Base-by-base conservation (phyloP, 2,797 vertebrate species). In the Leuciscus waleckii region DNA sequence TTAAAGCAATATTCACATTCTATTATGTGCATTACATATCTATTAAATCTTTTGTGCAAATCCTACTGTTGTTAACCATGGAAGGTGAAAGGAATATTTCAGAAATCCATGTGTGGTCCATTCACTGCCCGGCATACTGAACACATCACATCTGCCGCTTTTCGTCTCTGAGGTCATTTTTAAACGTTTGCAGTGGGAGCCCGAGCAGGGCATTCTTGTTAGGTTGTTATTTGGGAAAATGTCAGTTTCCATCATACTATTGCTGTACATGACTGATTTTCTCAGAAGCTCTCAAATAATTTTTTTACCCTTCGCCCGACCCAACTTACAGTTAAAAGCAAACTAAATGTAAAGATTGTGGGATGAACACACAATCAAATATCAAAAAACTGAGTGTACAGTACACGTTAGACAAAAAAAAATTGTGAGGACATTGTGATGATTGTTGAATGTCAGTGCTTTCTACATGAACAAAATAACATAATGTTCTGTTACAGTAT, bases 191-290 rank as follows among this genome's bases (percentile, higher is more conserved):
- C 19, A 23, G 71, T 13, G 29, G 71, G 26, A 74, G 71, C 4
- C 46, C 3, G 26, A 51, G 9, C 43, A 21, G 7, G 26, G 71
- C 26, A 32, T 10, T 26, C 41, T 8, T 74, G 29, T 75, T 54
- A 23, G 49, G 73, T 54, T 76, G 19, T 56, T 56, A 76, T 76
- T 76, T 56, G 32, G 35, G 19, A 56, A 76, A 37, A 76, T 56
- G 13, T 76, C 49, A 37, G 49, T 54, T 75, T 35, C 19, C 19
- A 7, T 49, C 49, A 23, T 49, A 35, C 26, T 74, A 49, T 7
- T 74, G 26, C 9, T 54, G 17, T 23, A 32, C 49, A 37, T 2
- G 10, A 37, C 49, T 23, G 17, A 21, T 54, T 65, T 65, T 23
- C 29, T 14, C 73, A 54, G 7, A 21, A 10, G 10, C 32, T 49